A percentile compares a stretch with the other conserved stretches of the same genome.
phyloP scores from a whole-genome alignment of 1,140 invertebrate genomes.

The Solenopsis invicta region DNA sequence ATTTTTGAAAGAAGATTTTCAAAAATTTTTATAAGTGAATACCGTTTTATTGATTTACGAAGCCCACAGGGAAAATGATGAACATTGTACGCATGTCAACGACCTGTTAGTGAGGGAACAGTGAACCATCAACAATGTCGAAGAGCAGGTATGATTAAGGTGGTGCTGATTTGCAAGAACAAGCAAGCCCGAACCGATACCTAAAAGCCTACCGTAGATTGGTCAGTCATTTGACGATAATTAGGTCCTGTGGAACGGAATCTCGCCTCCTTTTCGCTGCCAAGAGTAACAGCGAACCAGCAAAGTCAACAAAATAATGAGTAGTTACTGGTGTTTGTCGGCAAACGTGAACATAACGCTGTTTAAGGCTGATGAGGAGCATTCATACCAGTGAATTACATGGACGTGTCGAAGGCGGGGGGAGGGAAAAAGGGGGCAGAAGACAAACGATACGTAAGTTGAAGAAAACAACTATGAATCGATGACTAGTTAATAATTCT shows the following conservation, averaged over 20 bases:
- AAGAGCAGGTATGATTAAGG: constrained; percentile 41
- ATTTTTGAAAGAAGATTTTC: neutral
- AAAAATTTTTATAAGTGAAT: neutral
- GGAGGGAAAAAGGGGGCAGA: constrained; percentile 43
- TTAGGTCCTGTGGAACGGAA: constrained; percentile 67
- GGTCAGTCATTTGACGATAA: constrained; percentile 72
- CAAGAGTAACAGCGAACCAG: constrained; percentile 56
- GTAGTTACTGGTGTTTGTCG: constrained; percentile 75
- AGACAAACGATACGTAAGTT: constrained; percentile 68
- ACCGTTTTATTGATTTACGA: constrained; percentile 3
- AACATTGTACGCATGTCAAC: neutral
- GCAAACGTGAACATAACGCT: constrained; percentile 49
- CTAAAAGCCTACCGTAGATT: constrained; percentile 46
- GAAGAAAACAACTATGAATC: constrained; percentile 80
- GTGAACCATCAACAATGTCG: neutral
- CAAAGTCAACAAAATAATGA: constrained; percentile 82
- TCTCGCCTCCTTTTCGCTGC: constrained; percentile 25
- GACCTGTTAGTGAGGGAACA: neutral
- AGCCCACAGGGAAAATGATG: neutral
- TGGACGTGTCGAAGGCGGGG: constrained; percentile 13
- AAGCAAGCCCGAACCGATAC: constrained; percentile 21
- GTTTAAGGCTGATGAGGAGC: constrained; percentile 42
- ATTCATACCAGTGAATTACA: constrained; percentile 62
- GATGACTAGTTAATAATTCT: constrained; percentile 82
- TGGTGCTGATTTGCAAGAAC: constrained; percentile 53